Evolutionary conservation across 2,113 vertebrate genomes (phyloP).

Genomic region (Catharus bicknelli): DNA sequence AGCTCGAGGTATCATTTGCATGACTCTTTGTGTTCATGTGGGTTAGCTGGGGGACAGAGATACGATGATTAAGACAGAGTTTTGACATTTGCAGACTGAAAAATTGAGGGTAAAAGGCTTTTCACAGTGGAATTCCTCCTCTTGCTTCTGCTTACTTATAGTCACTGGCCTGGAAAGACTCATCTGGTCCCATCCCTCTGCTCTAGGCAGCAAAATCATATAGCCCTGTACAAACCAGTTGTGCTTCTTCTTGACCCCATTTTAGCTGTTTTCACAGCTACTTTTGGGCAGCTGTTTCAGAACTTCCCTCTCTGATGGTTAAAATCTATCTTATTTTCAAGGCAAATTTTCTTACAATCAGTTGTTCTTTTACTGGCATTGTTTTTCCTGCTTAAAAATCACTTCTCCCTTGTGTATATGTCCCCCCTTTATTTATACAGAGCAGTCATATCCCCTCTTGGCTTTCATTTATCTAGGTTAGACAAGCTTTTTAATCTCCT

Average conservation of each 20-base stretch:
- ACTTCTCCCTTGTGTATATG: not conserved
- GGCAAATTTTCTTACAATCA: not conserved
- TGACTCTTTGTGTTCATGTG: not conserved
- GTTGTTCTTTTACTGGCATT: not conserved
- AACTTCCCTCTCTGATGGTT: not conserved
- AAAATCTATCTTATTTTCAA: constrained; percentile 8
- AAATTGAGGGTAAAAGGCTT: not conserved
- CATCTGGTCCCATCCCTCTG: not conserved
- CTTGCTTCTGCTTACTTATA: not conserved
- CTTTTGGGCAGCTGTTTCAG: not conserved
- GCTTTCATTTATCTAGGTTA: constrained; percentile 49
- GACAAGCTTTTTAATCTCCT: constrained; percentile 48
- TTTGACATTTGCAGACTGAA: not conserved
- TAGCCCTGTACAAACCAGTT: not conserved
- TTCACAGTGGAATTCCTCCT: not conserved
- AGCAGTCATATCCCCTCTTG: constrained; percentile 31
- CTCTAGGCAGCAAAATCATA: not conserved
- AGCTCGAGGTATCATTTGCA: not conserved
- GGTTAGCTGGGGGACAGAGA: not conserved
- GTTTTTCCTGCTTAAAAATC: not conserved
- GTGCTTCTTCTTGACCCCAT: not conserved
- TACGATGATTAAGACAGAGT: not conserved
- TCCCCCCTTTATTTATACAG: constrained; percentile 24
- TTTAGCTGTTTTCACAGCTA: not conserved
- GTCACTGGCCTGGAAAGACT: not conserved